These are phyloP conservation scores for Loxodonta africana DNA, from an alignment of 2,113 vertebrate genomes.

Conservation along the genomic window DNA sequence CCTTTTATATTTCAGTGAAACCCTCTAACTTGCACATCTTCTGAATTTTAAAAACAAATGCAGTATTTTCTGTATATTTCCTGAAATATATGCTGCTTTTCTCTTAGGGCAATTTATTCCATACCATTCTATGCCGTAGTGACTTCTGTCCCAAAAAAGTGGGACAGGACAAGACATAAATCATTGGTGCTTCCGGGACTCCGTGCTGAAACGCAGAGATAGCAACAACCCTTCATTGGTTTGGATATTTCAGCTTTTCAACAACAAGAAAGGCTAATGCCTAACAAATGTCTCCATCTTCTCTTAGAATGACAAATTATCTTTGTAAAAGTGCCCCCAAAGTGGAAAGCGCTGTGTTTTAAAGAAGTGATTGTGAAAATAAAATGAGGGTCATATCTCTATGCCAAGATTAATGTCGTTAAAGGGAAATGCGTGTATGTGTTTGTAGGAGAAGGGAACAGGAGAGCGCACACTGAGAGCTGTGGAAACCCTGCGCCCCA, in stretches of 20 bases:
- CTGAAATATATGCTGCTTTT: conserved; percentile 69
- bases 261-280: conserved; percentile 42
- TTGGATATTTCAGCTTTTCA: conserved; percentile 74
- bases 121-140: conserved; percentile 70
- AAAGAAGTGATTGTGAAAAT: conserved; percentile 57
- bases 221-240: conserved; percentile 79
- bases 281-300: background rate
- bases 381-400: conserved; percentile 65
- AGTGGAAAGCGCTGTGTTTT: background rate
- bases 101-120: conserved; percentile 79
- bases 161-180: conserved; percentile 77
- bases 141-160: conserved; percentile 76
- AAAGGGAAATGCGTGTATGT: conserved; percentile 42
- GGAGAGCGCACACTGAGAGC: background rate
- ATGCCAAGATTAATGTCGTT: conserved; percentile 29
- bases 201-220: conserved; percentile 75
- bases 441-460: background rate
- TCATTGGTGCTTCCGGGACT: conserved; percentile 81
- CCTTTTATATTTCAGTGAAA: conserved; percentile 13
- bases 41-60: background rate
- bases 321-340: background rate
- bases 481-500: conserved; percentile 22
- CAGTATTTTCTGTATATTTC: conserved; percentile 51
- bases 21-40: background rate
- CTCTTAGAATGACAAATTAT: background rate